Percentiles rank a stretch among this genome's conserved stretches.
Evolutionary conservation across 2,797 vertebrate species (phyloP).

Genomic region (Podargus strigoides): DNA sequence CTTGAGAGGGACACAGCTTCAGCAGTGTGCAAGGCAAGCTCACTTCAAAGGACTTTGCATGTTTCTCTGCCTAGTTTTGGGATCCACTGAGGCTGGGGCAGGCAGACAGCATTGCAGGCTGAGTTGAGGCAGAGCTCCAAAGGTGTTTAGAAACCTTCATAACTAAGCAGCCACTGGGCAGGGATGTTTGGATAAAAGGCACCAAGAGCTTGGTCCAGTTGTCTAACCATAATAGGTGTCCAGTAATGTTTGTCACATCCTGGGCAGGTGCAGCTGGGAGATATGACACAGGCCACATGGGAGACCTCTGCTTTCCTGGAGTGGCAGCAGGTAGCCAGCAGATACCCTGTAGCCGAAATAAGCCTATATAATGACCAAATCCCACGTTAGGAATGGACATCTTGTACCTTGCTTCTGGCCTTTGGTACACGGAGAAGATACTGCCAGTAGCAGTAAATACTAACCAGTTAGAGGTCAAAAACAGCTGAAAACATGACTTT

Average conservation of each 20-base stretch:
- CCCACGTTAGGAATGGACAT: neutral
- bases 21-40: neutral
- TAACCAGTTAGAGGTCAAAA: neutral
- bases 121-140: neutral
- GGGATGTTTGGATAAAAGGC: neutral
- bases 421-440: neutral
- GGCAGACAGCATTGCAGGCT: neutral
- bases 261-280: neutral
- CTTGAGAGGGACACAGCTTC: neutral
- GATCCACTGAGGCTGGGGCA: neutral
- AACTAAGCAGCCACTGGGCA: neutral
- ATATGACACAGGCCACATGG: accelerated
- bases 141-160: neutral
- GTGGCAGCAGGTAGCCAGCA: neutral
- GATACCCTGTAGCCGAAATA: neutral
- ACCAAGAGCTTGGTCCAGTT: accelerated
- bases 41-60: neutral
- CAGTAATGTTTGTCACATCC: neutral
- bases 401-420: neutral
- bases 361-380: neutral
- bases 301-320: neutral
- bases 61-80: neutral
- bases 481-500: neutral
- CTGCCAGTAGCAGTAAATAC: neutral
- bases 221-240: neutral